Evolutionary conservation across 2,113 vertebrate genomes (phyloP), one percentile per base, ranked within the genome.

Genomic region (Emydura subglobosa): DNA sequence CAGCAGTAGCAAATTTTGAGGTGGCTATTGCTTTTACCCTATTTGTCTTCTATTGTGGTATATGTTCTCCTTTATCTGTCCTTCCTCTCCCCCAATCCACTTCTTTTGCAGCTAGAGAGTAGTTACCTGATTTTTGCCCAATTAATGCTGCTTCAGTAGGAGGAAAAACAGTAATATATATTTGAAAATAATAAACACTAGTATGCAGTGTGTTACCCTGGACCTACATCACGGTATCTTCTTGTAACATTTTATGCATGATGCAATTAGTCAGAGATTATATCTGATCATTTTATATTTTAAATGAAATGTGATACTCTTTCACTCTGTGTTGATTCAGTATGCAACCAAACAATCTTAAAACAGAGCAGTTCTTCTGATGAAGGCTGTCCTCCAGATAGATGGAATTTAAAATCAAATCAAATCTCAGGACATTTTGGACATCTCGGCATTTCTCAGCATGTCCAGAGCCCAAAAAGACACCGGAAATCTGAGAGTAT

Each of bases 51-150:
- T 39, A 6, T 17, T 10, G 10, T 88, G 44, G 4, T 27, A 1
- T 4, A 87, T 65, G 21, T 93, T 19, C 82, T 91, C 81, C 49
- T 87, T 89, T 12, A 94, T 89, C 68, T 80, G 44, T 76, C 87
- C 85, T 54, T 16, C 24, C n/a, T 27, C 7, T 47, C 47, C 47
- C 31, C 91, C 55, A 65, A 39, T 27, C 19, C 49, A 27, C 7
- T 7, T 9, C 51, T 65, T 93, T 86, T 61, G 61, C 39, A 89
- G 21, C 49, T 74, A 82, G 61, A 84, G 78, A 82, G 83, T 83
- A 31, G 14, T 84, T 53, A 25, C 59, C 29, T 90, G 86, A 50
- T 83, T 95, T 96, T 44, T 87, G 88, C 49, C 53, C 39, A 50
- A 3, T 74, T 94, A 87, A 22, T 78, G 22, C 10, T 47, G 95